Base-by-base conservation (phyloP, 1,140 invertebrate genomes). In the Orchestia grillus region DNA sequence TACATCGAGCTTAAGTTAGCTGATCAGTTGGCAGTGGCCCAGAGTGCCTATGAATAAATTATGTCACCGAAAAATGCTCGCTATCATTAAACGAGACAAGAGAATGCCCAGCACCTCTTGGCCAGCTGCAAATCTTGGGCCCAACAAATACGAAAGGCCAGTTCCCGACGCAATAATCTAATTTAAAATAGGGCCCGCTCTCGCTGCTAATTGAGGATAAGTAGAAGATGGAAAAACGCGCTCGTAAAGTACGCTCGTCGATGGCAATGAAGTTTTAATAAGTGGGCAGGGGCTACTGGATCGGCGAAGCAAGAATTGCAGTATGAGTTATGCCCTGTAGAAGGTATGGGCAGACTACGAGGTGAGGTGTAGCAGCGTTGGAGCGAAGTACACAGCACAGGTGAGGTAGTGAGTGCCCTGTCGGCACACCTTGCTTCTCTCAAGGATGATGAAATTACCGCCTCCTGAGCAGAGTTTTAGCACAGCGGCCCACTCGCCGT, bases 221-320 rank as follows among this genome's bases (percentile, higher is more conserved):
- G 92, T 94, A 94, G 43, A 94, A 94, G 92, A 94, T 45, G 92
- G 92, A 94, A 94, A 94, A 94, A 94, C 92, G 92, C 92, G 92
- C 92, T 47, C 92, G 44, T 94, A 94, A 94, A 94, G 41, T 45
- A 44, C 92, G 92, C 92, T 94, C 92, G 92, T 94, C 92, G 92
- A 94, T 94, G 92, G 92, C 92, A 94, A 94, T 94, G 92, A 94
- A 94, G 92, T 94, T 94, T 94, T 94, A 94, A 94, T 94, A 94
- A 94, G 92, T 94, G 44, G 92, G 92, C 92, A 94, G 92, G 92
- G 44, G 92, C 92, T 94, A 94, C 92, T 44, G 92, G 92, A 44
- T 44, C 43, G 43, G 92, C 92, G 40, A 44, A 45, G 40, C 43
- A 47, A 45, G 92, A 94, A 44, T 94, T 94, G 92, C 44, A 43